Conservation (phyloP, 2,888 invertebrate species). For the Sympetrum striolatum region DNA sequence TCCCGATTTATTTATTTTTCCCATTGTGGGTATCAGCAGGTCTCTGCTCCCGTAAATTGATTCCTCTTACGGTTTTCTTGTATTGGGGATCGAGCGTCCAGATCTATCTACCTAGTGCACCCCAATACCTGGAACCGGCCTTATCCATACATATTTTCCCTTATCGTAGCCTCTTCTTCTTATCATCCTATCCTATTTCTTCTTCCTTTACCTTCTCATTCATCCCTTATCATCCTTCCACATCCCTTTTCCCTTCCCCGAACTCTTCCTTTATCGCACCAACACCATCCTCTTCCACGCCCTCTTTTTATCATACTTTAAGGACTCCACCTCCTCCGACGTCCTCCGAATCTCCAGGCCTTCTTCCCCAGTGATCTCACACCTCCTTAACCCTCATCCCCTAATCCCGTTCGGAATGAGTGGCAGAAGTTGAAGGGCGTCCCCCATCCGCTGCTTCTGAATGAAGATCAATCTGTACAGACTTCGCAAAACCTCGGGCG, state of each 20-base stretch:
- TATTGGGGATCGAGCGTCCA: too few relatives aligned
- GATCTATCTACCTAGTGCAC: too few relatives aligned
- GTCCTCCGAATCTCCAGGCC: neutral
- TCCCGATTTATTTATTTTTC: too few relatives aligned
- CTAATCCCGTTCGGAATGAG: neutral
- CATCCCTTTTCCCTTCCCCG: neutral
- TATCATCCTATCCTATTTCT: too few relatives aligned
- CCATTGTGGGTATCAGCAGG: too few relatives aligned
- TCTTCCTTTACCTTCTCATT: neutral
- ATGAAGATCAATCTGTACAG: neutral
- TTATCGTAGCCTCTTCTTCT: too few relatives aligned
- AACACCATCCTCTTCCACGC: neutral
- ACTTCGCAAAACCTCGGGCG: neutral
- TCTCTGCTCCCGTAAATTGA: too few relatives aligned
- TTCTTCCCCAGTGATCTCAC: neutral
- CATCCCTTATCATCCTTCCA: neutral
- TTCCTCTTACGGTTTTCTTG: too few relatives aligned
- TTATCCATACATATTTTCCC: too few relatives aligned
- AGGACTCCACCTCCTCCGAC: neutral
- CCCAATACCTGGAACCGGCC: too few relatives aligned
- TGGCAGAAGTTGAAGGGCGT: neutral
- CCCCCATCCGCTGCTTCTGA: neutral
- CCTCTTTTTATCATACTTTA: neutral
- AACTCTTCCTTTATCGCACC: neutral
- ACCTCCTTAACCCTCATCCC: neutral